Evolutionary conservation across 2,888 invertebrate species (phyloP), one percentile per base, ranked within the genome.

Genomic region (Thecocarcelia acutangulata): DNA sequence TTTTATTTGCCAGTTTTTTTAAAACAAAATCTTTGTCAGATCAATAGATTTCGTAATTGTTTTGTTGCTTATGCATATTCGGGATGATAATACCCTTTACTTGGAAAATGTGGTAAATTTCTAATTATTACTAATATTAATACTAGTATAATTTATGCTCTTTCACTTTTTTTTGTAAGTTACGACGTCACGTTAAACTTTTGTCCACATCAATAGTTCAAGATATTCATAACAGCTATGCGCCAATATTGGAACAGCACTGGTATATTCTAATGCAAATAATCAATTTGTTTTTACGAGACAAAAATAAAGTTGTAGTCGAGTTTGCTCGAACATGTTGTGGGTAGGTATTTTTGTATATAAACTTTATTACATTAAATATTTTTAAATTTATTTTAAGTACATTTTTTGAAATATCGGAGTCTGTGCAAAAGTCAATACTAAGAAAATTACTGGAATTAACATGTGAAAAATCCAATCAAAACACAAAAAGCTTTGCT

Each of bases 1-100:
- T 33, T 9, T 33, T 33, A 6, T 33, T 9, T 33, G 33, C 9
- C 1, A 9, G 33, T 33, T 33, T 3, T 9, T 33, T 33, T 33
- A 6, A 33, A 33, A 6, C 17, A 0, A 3, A 4, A 40, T 3
- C 9, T 33, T 33, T 33, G 6, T 33, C 81, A 94, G 94, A 90
- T 92, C 95, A 0, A 92, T 96, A 80, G 95, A 96, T 90, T 91
- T 95, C 64, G 90, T 94, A 17, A 91, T 95, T 83, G 88, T 95
- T 19, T 87, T 95, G n/a, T 92, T 95, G 84, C 89, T 95, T 19
- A 93, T 94, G 84, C 92, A 93, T n/a, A 92, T 92, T 64, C 91
- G 92, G 70, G 93, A 93, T 86, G 92, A 93, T 46, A 93, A 93
- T 84, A 93, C 93, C 85, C 92, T 92, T 80, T 92, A 92, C 84